These are phyloP conservation scores for Mya arenaria DNA, from an alignment of 1,140 invertebrate species.

Conservation along the genomic window DNA sequence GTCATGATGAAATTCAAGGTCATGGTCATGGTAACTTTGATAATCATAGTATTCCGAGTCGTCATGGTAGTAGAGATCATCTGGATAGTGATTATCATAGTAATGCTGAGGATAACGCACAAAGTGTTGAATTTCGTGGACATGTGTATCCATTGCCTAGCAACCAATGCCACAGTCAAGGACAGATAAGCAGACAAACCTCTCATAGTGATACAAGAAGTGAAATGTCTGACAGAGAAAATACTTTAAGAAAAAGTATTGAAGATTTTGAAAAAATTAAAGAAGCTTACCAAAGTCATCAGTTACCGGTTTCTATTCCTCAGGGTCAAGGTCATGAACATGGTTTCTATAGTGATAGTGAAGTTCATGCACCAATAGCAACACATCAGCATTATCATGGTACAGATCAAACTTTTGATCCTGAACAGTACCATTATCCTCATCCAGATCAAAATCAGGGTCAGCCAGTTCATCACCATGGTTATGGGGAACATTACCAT, in stretches of 20 bases:
- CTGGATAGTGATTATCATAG: constrained; percentile 53
- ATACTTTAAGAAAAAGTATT: constrained; percentile 28
- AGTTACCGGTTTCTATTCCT: not conserved
- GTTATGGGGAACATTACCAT: constrained; percentile 19
- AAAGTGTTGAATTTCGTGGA: constrained; percentile 19
- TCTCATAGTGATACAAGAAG: not conserved
- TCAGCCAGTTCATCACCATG: constrained; percentile 29
- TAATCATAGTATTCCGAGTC: constrained; percentile 8
- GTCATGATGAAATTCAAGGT: not conserved
- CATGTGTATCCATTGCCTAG: constrained; percentile 33
- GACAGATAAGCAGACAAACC: not conserved
- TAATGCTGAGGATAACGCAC: constrained; percentile 3
- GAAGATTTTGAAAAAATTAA: constrained; percentile 38
- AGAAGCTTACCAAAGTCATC: constrained; percentile 5
- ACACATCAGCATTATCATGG: constrained; percentile 43
- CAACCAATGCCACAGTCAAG: constrained; percentile 6
- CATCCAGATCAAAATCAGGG: not conserved
- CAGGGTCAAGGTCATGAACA: not conserved
- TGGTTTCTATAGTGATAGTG: not conserved
- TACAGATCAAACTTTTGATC: constrained; percentile 44
- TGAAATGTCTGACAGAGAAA: constrained; percentile 17
- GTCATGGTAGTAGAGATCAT: constrained; percentile 30
- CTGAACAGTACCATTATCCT: constrained; percentile 33
- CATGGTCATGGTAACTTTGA: not conserved
- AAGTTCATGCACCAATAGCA: not conserved